phyloP scores from a whole-genome alignment of 1,140 invertebrate species.

The Araneus ventricosus region DNA sequence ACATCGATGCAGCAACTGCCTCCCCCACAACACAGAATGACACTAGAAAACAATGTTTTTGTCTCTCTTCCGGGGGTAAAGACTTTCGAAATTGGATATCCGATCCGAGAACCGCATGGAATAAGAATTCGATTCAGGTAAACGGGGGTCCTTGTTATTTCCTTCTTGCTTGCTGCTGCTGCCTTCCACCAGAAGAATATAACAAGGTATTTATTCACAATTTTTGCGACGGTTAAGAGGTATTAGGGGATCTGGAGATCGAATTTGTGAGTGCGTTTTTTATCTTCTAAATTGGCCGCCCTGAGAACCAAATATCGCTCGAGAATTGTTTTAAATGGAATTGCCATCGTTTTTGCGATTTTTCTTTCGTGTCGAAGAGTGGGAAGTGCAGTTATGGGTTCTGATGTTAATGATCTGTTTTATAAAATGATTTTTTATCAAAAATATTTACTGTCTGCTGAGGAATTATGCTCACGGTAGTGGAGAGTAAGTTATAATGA shows the following conservation, averaged over 20 bases:
- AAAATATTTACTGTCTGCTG: no score
- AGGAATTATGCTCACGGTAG: no score
- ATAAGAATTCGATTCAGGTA: constrained; percentile 61
- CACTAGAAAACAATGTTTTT: constrained; percentile 54
- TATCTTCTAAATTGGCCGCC: neutral
- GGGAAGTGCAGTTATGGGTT: neutral
- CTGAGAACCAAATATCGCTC: neutral
- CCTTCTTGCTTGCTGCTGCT: no score
- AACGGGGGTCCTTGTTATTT: constrained; percentile 51
- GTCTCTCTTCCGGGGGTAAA: constrained; percentile 45
- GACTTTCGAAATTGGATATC: constrained; percentile 54
- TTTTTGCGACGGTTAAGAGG: neutral
- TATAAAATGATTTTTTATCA: no score
- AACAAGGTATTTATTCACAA: constrained; percentile 6
- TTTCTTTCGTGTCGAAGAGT: neutral
- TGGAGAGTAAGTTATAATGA: no score
- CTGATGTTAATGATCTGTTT: no score
- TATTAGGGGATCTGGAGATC: neutral
- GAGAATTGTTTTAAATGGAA: neutral
- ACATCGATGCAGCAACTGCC: neutral
- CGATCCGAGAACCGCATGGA: constrained; percentile 34
- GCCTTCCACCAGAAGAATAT: neutral
- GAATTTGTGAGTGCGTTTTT: neutral
- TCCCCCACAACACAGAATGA: neutral
- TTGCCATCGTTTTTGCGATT: neutral